Evolutionary conservation across 1,140 invertebrate genomes (phyloP), one percentile per base, ranked within the genome.

Genomic region (Ceratina calcarata): DNA sequence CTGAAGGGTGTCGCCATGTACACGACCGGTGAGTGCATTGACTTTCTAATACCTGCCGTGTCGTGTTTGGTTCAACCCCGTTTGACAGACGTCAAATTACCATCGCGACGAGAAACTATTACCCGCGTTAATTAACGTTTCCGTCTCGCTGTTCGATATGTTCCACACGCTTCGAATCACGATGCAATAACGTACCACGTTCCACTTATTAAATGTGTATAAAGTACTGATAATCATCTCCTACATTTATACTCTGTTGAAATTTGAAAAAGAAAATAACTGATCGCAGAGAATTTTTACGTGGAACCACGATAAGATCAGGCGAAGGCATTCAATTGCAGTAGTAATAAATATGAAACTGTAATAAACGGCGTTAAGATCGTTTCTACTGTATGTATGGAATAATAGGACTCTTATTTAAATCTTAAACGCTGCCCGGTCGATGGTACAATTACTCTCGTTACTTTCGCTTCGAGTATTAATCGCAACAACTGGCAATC

Each of bases 1-100:
- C 94, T 97, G 72, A 96, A 95, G 86, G 96, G 95, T 83, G 96
- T 96, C 82, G 96, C 96, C 27, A 97, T 92, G 88, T 91, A 93
- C 81, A 92, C 89, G 10, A 93, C 92, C 66, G 91, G 93, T 93
- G 81, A 91, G 90, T 89, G 58, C 49, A 76, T 80, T 71, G 68
- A 72, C 78, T 70, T 57, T 45, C 58, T 81, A 77, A 74, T 79
- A 45, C 37, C 37, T 45, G 37, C 20, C 20, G 22, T 1, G 22
- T n/a, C 18, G 62, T 12, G 20, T 51, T 74, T 10, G 37, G 37
- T 45, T 66, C 55, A 60, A 1, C 53, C 15, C n/a, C 24, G 37
- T 60, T 60, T 60, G 70, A 74, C 69, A 49, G 58, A 78, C 45
- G 58, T 70, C 57, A 24, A 71, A 71, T 64, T 3, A n/a, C 20